These are phyloP conservation scores for Tiliacea citrago DNA, from an alignment of 2,888 invertebrate species.

Conservation along the genomic window DNA sequence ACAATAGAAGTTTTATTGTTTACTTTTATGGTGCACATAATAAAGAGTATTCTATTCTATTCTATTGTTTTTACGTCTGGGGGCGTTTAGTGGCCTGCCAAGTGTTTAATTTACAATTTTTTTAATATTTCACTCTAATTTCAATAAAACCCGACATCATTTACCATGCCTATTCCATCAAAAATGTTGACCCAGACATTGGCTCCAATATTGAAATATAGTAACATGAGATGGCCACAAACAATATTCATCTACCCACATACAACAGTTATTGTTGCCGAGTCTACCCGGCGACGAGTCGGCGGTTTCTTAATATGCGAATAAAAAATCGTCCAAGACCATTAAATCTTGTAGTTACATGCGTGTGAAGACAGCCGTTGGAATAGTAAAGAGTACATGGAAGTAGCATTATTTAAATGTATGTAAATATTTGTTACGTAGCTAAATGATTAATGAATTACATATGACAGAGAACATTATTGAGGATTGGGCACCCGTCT, in stretches of 20 bases:
- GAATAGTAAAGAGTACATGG: slow-evolving; percentile 48
- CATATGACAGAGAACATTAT: slow-evolving; percentile 35
- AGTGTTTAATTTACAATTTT: not conserved
- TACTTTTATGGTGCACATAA: too few relatives aligned
- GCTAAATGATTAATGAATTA: slow-evolving; percentile 53
- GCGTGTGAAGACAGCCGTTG: slow-evolving; percentile 57
- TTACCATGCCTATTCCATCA: not conserved
- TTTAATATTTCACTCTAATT: not conserved
- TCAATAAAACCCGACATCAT: not conserved
- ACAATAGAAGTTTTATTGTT: too few relatives aligned
- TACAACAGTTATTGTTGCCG: slow-evolving; percentile 72
- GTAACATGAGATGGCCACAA: slow-evolving; percentile 72
- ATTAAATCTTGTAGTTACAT: slow-evolving; percentile 62
- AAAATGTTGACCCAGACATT: slow-evolving; percentile 37
- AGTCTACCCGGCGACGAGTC: slow-evolving; percentile 67
- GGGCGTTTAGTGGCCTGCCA: too few relatives aligned
- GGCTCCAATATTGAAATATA: slow-evolving; percentile 50
- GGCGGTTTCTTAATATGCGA: slow-evolving; percentile 76
- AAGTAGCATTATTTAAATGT: slow-evolving; percentile 62
- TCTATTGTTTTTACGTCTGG: too few relatives aligned
- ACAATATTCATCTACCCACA: slow-evolving; percentile 83
- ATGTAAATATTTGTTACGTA: slow-evolving; percentile 44
- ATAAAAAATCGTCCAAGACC: slow-evolving; percentile 73
- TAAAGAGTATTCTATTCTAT: too few relatives aligned
- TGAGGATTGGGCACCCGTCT: slow-evolving; percentile 25